phyloP scores from a whole-genome alignment of 2,797 vertebrate species.

The Oryzias sinensis region DNA sequence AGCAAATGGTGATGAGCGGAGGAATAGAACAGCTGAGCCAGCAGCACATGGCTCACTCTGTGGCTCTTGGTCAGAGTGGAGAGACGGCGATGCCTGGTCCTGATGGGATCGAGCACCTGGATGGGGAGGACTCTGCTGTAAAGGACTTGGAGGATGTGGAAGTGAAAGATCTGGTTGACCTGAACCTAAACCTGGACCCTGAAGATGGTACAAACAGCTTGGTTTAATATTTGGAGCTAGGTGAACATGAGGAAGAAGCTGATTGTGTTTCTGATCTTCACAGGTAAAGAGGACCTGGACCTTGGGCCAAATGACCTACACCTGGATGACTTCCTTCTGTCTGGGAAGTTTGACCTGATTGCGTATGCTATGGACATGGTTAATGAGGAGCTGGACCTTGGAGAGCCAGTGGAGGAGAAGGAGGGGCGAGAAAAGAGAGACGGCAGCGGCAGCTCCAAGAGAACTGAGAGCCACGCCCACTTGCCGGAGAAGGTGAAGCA shows the following conservation, averaged over 20 bases:
- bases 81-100: conserved; percentile 51
- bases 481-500: conserved; percentile 71
- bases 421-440: background rate
- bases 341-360: conserved; percentile 95
- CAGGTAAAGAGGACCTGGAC: conserved; percentile 86
- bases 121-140: conserved; percentile 89
- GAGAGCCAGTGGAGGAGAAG: conserved; percentile 64
- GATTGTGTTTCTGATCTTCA: conserved; percentile 1
- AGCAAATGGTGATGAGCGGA: conserved; percentile 61
- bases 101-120: conserved; percentile 86
- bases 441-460: conserved; percentile 8
- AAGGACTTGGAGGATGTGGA: conserved; percentile 97
- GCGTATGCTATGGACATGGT: conserved; percentile 97
- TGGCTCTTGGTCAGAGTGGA: conserved; percentile 53
- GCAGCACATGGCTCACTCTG: conserved; percentile 67
- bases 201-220: conserved; percentile 80
- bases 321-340: conserved; percentile 91
- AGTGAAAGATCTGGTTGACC: conserved; percentile 96
- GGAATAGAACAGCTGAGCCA: conserved; percentile 74
- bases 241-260: background rate
- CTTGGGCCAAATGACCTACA: conserved; percentile 94
- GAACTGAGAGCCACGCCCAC: conserved; percentile 46
- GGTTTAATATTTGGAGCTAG: too few species aligned
- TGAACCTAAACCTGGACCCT: conserved; percentile 92
- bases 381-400: conserved; percentile 92